A percentile compares a stretch with the other conserved stretches of the same genome.
phyloP scores from a whole-genome alignment of 2,797 vertebrate species.

The Hypotaenidia philippensis region DNA sequence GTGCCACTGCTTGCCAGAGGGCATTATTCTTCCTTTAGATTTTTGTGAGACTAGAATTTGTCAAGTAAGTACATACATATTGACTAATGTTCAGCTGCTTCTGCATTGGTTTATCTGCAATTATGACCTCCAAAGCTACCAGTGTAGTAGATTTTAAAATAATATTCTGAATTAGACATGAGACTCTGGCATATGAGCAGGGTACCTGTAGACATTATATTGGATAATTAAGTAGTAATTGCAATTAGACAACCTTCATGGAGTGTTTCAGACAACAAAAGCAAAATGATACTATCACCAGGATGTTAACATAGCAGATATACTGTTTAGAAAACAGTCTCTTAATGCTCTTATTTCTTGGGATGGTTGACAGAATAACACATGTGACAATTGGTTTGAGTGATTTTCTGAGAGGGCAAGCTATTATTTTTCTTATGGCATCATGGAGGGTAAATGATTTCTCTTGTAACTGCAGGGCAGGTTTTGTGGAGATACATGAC shows the following conservation, averaged over 20 bases:
- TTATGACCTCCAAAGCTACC: neutral
- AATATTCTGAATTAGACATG: neutral
- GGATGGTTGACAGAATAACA: neutral
- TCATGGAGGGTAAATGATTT: constrained; percentile 47
- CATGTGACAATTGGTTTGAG: neutral
- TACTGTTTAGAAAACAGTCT: neutral
- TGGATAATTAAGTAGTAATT: neutral
- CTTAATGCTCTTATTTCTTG: neutral
- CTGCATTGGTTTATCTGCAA: neutral
- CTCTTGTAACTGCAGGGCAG: constrained; percentile 34
- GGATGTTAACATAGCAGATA: neutral
- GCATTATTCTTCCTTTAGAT: neutral
- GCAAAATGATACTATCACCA: neutral
- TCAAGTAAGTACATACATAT: neutral
- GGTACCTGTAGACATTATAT: neutral
- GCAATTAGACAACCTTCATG: neutral
- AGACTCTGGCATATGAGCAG: neutral
- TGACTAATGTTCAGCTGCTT: neutral
- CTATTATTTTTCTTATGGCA: constrained; percentile 33
- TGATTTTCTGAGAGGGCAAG: constrained; percentile 8
- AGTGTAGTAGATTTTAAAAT: neutral
- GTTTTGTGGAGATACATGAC: constrained; percentile 56
- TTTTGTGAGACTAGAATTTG: neutral
- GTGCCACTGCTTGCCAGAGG: neutral
- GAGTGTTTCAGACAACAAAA: neutral